phyloP scores from a whole-genome alignment of 1,140 invertebrate genomes.

The Trichoplusia ni region DNA sequence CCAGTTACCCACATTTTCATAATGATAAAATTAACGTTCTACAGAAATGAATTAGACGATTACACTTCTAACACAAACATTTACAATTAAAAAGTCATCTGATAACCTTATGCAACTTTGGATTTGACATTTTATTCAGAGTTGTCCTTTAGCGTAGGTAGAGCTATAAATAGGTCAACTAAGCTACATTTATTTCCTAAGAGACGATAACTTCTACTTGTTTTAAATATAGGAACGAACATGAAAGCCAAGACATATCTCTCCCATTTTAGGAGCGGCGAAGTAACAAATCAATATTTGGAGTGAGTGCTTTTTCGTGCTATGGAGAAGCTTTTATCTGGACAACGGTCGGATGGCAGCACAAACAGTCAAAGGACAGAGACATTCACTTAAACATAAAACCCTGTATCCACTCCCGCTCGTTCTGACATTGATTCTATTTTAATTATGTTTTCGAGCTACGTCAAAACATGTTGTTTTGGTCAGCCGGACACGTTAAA shows the following conservation, averaged over 20 bases:
- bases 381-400: conserved; percentile 77
- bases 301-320: conserved; percentile 81
- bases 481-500: neutral
- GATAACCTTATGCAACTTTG: neutral
- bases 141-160: too few species aligned
- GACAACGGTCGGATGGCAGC: conserved; percentile 73
- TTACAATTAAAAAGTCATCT: neutral
- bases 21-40: conserved; percentile 31
- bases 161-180: conserved; percentile 7
- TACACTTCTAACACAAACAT: neutral
- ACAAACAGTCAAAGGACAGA: conserved; percentile 76
- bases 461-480: neutral
- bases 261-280: conserved; percentile 68
- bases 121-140: too few species aligned
- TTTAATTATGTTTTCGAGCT: conserved; percentile 13
- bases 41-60: conserved; percentile 24
- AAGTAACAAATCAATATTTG: conserved; percentile 81
- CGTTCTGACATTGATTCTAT: neutral
- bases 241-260: conserved; percentile 53
- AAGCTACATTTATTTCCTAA: conserved; percentile 14
- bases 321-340: conserved; percentile 81
- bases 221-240: conserved; percentile 34
- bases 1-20: conserved; percentile 26
- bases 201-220: conserved; percentile 33
- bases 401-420: conserved; percentile 41